Evolutionary conservation across 2,888 invertebrate genomes (phyloP).

Genomic region (Standfussiana lucernea): DNA sequence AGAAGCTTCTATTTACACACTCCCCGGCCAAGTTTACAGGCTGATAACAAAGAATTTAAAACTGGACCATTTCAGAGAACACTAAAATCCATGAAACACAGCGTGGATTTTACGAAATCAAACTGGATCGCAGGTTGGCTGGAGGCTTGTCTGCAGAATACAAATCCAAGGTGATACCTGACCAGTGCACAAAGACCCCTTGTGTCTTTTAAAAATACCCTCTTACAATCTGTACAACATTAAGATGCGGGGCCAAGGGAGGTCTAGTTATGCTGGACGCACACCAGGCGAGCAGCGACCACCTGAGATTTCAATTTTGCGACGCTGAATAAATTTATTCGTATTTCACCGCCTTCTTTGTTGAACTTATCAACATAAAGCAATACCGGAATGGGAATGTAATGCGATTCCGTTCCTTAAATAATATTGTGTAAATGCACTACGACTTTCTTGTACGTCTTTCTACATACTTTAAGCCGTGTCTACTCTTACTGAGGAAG

Average conservation of each 20-base stretch:
- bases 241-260: conserved; percentile 64
- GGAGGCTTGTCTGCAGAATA: conserved; percentile 80
- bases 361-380: conserved; percentile 77
- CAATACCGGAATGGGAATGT: conserved; percentile 70
- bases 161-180: conserved; percentile 81
- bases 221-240: conserved; percentile 60
- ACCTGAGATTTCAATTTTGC: conserved; percentile 90
- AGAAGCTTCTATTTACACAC: neutral
- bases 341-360: conserved; percentile 80
- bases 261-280: conserved; percentile 74
- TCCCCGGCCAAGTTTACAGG: neutral
- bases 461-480: neutral
- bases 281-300: conserved; percentile 78
- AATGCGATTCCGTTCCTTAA: conserved; percentile 59
- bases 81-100: conserved; percentile 72
- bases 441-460: neutral
- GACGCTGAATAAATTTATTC: conserved; percentile 88
- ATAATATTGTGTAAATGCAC: conserved; percentile 46
- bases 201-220: conserved; percentile 69
- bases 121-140: conserved; percentile 77
- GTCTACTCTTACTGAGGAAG: neutral
- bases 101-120: conserved; percentile 80
- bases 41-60: conserved; percentile 37
- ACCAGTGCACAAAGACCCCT: conserved; percentile 75
- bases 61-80: conserved; percentile 35